Evolutionary conservation across 2,113 vertebrate genomes (phyloP).

Genomic region (Tenebrosternarchus preto): DNA sequence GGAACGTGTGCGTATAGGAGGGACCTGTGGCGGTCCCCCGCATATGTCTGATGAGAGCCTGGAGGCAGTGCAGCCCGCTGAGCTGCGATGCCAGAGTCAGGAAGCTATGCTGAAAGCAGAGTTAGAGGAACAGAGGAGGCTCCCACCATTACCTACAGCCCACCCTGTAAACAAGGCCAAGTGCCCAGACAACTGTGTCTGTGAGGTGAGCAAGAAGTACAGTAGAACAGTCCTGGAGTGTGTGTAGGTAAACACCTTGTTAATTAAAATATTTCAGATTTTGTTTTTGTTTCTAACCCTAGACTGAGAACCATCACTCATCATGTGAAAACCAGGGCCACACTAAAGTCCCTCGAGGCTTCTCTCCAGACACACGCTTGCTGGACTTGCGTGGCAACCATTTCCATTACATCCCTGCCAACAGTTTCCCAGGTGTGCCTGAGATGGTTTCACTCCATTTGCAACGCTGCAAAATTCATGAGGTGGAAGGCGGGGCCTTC

Average conservation of each 20-base stretch:
- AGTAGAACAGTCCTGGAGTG: not conserved
- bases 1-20: conserved; percentile 72
- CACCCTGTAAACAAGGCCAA: conserved; percentile 54
- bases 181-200: conserved; percentile 82
- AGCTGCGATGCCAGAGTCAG: conserved; percentile 80
- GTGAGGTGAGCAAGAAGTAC: conserved; percentile 66
- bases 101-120: conserved; percentile 71
- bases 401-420: conserved; percentile 75
- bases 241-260: not conserved
- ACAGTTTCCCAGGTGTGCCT: conserved; percentile 77
- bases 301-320: conserved; percentile 75
- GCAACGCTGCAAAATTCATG: conserved; percentile 80
- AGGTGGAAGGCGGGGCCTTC: conserved; percentile 78
- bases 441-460: conserved; percentile 86
- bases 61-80: conserved; percentile 73
- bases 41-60: conserved; percentile 80
- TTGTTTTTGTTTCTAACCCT: conserved; percentile 22
- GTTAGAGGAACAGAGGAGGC: conserved; percentile 64
- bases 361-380: conserved; percentile 78
- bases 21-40: conserved; percentile 75
- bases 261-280: not conserved
- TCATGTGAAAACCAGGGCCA: conserved; percentile 80
- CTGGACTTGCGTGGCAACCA: conserved; percentile 83
- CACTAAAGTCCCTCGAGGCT: conserved; percentile 80
- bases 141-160: not conserved